A percentile compares a stretch with the other conserved stretches of the same genome.
These are phyloP conservation scores for Microcebus griseorufus DNA, from an alignment of 2,113 vertebrate species.

Conservation along the genomic window DNA sequence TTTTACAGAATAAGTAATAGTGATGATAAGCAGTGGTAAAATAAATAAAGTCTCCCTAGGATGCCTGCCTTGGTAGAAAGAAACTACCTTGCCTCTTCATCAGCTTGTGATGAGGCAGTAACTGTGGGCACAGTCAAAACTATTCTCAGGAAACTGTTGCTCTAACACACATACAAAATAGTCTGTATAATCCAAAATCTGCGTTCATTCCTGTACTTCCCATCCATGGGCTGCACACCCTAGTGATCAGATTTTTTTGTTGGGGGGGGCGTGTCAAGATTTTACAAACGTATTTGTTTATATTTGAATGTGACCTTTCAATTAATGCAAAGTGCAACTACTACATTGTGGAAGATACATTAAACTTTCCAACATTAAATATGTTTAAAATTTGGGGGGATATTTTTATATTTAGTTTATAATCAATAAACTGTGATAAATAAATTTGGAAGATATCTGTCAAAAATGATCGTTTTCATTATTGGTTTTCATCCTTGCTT, in stretches of 20 bases:
- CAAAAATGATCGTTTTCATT: background rate
- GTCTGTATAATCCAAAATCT: fast-evolving
- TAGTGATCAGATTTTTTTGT: background rate
- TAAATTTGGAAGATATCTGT: background rate
- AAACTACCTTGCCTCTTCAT: background rate
- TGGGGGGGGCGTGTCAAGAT: background rate
- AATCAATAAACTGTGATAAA: background rate
- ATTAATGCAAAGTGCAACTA: background rate
- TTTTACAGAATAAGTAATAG: background rate
- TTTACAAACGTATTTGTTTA: background rate
- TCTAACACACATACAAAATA: background rate
- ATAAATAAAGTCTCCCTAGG: background rate
- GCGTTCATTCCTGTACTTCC: background rate
- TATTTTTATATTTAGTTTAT: background rate
- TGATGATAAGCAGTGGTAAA: background rate
- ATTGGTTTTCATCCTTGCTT: background rate
- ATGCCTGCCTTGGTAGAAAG: background rate
- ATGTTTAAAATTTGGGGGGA: background rate
- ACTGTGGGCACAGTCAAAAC: background rate
- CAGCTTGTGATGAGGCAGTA: background rate
- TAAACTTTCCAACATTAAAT: background rate
- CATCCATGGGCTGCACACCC: background rate
- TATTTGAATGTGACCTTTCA: background rate
- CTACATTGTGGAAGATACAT: background rate
- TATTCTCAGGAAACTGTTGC: background rate